A percentile compares a stretch with the other conserved stretches of the same genome.
These are phyloP conservation scores for Melolontha melolontha DNA, from an alignment of 2,888 invertebrate species.

Conservation along the genomic window DNA sequence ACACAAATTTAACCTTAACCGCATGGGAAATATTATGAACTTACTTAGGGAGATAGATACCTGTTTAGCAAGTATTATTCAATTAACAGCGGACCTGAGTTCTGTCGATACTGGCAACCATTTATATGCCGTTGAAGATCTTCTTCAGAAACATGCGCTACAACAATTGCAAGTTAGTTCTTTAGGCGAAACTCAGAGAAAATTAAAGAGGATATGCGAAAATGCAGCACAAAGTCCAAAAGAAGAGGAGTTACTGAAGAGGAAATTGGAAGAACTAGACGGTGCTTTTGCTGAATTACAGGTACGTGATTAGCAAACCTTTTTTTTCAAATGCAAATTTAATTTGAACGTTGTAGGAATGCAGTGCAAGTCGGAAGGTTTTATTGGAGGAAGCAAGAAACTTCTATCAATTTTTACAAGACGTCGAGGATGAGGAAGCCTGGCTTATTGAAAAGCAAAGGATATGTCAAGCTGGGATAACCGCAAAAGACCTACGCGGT, in stretches of 20 bases:
- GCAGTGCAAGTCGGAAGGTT: constrained; percentile 82
- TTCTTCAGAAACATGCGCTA: constrained; percentile 93
- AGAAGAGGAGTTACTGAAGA: constrained; percentile 73
- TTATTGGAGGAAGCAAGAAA: constrained; percentile 92
- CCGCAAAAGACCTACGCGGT: constrained; percentile 92
- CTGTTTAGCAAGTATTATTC: constrained; percentile 83
- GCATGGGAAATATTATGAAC: constrained; percentile 87
- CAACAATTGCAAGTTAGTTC: constrained; percentile 93
- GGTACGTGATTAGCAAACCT: constrained; percentile 62
- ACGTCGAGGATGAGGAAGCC: constrained; percentile 97
- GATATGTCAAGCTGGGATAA: constrained; percentile 91
- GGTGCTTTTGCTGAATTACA: constrained; percentile 75
- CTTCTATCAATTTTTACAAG: constrained; percentile 95
- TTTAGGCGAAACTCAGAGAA: constrained; percentile 85
- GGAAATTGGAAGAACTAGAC: constrained; percentile 81
- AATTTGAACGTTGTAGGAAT: constrained; percentile 67
- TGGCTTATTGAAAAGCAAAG: constrained; percentile 97
- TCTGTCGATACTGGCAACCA: constrained; percentile 94
- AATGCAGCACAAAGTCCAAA: constrained; percentile 65
- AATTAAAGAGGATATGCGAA: constrained; percentile 77
- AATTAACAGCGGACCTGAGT: constrained; percentile 80
- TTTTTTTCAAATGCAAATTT: not conserved
- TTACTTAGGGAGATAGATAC: constrained; percentile 93
- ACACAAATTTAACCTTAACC: constrained; percentile 80
- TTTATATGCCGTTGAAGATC: constrained; percentile 92